Conservation (phyloP, 2,113 vertebrate genomes). For the Tichodroma muraria region DNA sequence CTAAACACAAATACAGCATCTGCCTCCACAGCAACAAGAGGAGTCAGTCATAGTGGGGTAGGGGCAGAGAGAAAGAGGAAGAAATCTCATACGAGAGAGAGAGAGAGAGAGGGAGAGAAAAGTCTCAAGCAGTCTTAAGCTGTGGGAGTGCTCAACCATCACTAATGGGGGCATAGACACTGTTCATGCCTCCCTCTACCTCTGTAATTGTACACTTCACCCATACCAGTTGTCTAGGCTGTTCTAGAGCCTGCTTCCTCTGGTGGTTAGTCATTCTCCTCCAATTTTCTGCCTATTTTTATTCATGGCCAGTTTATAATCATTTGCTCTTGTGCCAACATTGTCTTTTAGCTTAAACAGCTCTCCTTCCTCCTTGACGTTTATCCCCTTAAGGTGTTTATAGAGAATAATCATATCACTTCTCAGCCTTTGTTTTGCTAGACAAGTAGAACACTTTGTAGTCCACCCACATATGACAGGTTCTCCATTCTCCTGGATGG, state of each 20-base stretch:
- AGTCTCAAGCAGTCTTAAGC: background rate
- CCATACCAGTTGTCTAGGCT: background rate
- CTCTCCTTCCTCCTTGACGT: background rate
- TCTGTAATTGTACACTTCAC: background rate
- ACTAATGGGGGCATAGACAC: fast-evolving
- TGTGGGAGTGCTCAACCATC: background rate
- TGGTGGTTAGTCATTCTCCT: background rate
- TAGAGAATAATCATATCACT: background rate
- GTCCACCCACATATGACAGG: background rate
- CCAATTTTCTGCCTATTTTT: background rate
- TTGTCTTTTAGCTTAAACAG: background rate
- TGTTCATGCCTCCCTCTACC: background rate
- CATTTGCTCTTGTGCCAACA: background rate
- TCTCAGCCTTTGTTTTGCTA: conserved; percentile 10
- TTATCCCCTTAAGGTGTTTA: background rate
- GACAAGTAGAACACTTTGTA: background rate
- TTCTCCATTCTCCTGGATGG: background rate
- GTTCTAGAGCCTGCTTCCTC: background rate
- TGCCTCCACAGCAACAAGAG: background rate
- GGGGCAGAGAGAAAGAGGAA: background rate
- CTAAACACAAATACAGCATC: background rate
- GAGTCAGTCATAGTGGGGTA: background rate
- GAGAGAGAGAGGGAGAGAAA: background rate
- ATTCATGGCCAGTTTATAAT: background rate
- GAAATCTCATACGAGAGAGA: background rate